A percentile compares a stretch with the other conserved stretches of the same genome.
Evolutionary conservation across 2,113 vertebrate genomes (phyloP).

Genomic region (Chascanopsetta lugubris): DNA sequence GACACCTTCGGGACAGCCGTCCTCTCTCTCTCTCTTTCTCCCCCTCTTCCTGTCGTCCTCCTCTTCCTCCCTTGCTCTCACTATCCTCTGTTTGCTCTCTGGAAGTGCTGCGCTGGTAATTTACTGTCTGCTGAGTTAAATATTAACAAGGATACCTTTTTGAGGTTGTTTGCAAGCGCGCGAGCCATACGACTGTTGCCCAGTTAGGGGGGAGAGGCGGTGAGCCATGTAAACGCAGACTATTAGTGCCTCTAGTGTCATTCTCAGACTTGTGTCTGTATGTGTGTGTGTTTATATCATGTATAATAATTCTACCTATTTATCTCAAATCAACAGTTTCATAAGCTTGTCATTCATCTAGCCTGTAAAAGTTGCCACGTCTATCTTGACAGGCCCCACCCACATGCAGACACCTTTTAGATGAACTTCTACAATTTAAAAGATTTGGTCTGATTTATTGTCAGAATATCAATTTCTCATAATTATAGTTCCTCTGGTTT

Average conservation of each 20-base stretch:
- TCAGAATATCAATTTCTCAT: too few relatives aligned
- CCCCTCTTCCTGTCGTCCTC: not conserved
- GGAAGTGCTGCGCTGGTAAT: constrained; percentile 59
- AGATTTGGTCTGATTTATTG: too few relatives aligned
- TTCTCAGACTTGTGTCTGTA: constrained; percentile 18
- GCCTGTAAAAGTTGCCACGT: too few relatives aligned
- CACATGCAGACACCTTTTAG: too few relatives aligned
- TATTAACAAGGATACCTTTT: constrained; percentile 66
- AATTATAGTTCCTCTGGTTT: too few relatives aligned
- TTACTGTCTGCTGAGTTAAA: constrained; percentile 56
- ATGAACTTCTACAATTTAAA: too few relatives aligned
- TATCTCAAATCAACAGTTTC: too few relatives aligned
- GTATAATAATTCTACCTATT: too few relatives aligned
- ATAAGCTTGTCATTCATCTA: too few relatives aligned
- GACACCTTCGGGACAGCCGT: constrained; percentile 60
- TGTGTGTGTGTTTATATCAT: too few relatives aligned
- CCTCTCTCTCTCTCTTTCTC: constrained; percentile 18
- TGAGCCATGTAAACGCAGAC: constrained; percentile 39
- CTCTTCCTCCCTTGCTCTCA: not conserved
- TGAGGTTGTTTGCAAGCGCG: constrained; percentile 56
- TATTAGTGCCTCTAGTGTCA: constrained; percentile 38
- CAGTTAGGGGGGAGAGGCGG: constrained; percentile 35
- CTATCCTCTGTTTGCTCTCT: constrained; percentile 45
- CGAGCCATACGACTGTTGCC: constrained; percentile 30
- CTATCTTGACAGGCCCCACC: too few relatives aligned